A percentile compares a stretch with the other conserved stretches of the same genome.
These are phyloP conservation scores for Oikopleura vanhoeffeni DNA, from an alignment of 23 tunicate species.

Conservation along the genomic window DNA sequence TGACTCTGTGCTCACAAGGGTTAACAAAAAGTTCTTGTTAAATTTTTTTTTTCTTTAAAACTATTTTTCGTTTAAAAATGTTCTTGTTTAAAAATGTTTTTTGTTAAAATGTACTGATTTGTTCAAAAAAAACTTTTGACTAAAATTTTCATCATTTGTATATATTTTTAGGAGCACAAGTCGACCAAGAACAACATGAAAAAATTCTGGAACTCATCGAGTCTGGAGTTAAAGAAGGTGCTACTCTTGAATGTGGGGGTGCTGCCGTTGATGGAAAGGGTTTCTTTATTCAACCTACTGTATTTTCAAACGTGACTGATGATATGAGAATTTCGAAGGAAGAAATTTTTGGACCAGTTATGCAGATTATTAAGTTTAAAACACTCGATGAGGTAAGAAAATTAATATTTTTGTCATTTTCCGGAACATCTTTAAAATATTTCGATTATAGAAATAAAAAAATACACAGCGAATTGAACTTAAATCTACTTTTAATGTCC, in stretches of 20 bases:
- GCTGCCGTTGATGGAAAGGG: slow-evolving; percentile 53
- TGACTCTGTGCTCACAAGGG: no score
- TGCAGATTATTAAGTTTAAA: slow-evolving; percentile 82
- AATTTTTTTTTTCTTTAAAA: no score
- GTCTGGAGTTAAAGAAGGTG: slow-evolving; percentile 69
- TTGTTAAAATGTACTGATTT: background rate
- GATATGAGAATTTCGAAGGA: slow-evolving; percentile 76
- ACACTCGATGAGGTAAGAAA: slow-evolving; percentile 42
- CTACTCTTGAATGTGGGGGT: slow-evolving; percentile 83
- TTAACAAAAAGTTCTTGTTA: no score
- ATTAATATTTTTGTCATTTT: no score
- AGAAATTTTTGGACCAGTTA: slow-evolving; percentile 98
- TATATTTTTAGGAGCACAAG: slow-evolving; percentile 18
- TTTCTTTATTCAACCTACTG: slow-evolving; percentile 81
- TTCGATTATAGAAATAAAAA: no score
- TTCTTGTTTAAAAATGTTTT: no score
- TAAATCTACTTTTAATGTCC: no score
- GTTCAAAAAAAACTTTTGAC: background rate
- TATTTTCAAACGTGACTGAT: slow-evolving; percentile 70
- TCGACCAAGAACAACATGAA: slow-evolving; percentile 67
- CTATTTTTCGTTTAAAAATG: no score
- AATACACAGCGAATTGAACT: no score
- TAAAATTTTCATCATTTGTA: background rate
- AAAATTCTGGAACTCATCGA: slow-evolving; percentile 55
- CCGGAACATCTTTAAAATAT: no score